Evolutionary conservation across 53 echinoderm and acorn worm genomes (phyloP).

Genomic region (Astropecten irregularis): DNA sequence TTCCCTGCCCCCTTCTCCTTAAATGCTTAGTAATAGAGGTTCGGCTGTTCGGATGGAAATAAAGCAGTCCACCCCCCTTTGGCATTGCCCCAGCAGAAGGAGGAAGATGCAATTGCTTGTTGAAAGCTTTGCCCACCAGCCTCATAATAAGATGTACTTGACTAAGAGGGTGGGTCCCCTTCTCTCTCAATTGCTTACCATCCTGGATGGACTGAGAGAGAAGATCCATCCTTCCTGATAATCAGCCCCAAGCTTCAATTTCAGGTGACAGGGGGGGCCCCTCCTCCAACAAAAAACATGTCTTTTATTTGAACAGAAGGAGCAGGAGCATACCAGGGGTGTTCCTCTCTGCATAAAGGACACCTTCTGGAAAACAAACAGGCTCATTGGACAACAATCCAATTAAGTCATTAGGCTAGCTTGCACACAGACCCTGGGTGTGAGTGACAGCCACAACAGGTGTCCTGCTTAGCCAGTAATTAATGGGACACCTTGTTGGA

Average conservation of each 20-base stretch:
- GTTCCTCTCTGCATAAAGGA: too few species aligned
- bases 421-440: not conserved
- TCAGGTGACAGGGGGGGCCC: too few species aligned
- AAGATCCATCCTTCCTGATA: constrained; percentile 3
- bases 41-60: not conserved
- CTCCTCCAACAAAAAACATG: constrained; percentile 11
- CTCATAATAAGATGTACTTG: constrained; percentile 1
- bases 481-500: constrained; percentile 61
- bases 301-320: constrained; percentile 24
- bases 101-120: constrained; percentile 42
- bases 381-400: constrained; percentile 50
- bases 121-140: not conserved
- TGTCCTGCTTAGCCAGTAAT: constrained; percentile 34
- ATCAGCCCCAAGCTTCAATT: not conserved
- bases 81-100: not conserved
- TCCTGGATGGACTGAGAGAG: too few species aligned
- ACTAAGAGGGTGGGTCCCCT: not conserved
- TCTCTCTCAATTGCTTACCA: too few species aligned
- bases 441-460: constrained; percentile 45
- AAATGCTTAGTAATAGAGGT: too few species aligned
- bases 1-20: too few species aligned
- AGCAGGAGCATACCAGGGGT: too few species aligned
- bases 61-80: not conserved
- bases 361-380: constrained; percentile 29
- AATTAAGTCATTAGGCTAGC: constrained; percentile 47